These are phyloP conservation scores for Tupaia chinensis DNA, from an alignment of 2,113 vertebrate species.

Conservation along the genomic window DNA sequence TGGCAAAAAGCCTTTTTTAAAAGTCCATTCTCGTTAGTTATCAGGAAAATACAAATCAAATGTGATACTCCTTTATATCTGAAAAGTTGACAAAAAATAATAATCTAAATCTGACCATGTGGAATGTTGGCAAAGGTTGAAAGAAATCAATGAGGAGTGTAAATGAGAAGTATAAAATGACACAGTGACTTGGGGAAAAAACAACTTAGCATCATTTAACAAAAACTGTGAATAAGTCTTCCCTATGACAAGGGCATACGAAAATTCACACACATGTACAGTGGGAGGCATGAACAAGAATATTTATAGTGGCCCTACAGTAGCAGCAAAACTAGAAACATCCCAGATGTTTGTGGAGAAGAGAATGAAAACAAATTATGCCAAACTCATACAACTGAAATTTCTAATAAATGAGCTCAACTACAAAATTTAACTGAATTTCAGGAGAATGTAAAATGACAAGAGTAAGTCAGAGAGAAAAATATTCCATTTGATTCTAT, in stretches of 20 bases:
- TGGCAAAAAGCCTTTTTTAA: too few species aligned
- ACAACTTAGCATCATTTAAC: accelerated
- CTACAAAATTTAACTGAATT: not conserved
- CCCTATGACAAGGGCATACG: accelerated
- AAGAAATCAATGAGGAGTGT: too few species aligned
- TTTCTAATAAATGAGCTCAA: not conserved
- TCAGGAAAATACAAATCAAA: not conserved
- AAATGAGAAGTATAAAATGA: not conserved
- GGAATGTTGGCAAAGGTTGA: not conserved
- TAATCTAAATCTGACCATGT: not conserved
- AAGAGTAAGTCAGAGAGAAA: too few species aligned
- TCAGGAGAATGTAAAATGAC: not conserved
- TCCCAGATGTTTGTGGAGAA: accelerated
- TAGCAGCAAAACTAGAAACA: not conserved
- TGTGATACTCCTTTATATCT: not conserved
- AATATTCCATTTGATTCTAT: not conserved
- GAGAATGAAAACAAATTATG: not conserved
- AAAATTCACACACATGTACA: too few species aligned
- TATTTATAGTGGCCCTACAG: not conserved
- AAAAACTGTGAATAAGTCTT: not conserved
- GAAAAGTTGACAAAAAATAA: not conserved
- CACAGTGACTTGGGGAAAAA: not conserved
- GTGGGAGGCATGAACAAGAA: not conserved
- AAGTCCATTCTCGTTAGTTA: too few species aligned
- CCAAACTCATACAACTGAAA: accelerated